phyloP scores from a whole-genome alignment of 2,113 vertebrate species.

The Alexandromys fortis region DNA sequence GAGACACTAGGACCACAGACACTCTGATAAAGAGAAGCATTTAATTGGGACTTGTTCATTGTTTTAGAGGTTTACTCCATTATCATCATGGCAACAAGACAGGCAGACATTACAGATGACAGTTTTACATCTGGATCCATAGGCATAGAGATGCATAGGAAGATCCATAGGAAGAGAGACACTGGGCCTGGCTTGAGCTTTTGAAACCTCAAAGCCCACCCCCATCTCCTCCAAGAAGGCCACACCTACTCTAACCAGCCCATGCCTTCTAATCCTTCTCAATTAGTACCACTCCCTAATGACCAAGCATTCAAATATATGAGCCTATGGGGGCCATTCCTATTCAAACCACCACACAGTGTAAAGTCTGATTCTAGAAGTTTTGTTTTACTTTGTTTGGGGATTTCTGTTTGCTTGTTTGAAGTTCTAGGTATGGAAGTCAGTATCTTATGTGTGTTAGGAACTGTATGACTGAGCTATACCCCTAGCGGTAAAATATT shows the following conservation, averaged over 20 bases:
- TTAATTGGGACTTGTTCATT: background rate
- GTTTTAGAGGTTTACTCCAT: background rate
- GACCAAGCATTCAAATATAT: background rate
- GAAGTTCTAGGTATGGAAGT: background rate
- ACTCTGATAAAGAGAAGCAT: background rate
- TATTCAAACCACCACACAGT: background rate
- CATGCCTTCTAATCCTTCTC: background rate
- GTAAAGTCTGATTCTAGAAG: constrained; percentile 3
- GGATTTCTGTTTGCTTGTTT: background rate
- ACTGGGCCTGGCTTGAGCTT: background rate
- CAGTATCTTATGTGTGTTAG: background rate
- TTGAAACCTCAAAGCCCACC: background rate
- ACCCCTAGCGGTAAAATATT: background rate
- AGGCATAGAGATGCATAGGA: background rate
- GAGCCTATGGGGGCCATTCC: background rate
- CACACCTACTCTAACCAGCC: background rate
- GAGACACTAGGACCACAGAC: background rate
- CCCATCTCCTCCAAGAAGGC: background rate
- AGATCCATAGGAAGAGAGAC: background rate
- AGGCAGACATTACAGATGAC: background rate
- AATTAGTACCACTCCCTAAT: background rate
- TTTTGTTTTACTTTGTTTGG: background rate
- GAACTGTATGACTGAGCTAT: background rate
- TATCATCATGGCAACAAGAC: background rate
- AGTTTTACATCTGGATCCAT: background rate